These are phyloP conservation scores for Diachasmimorpha longicaudata DNA, from an alignment of 1,140 invertebrate genomes.

Conservation along the genomic window DNA sequence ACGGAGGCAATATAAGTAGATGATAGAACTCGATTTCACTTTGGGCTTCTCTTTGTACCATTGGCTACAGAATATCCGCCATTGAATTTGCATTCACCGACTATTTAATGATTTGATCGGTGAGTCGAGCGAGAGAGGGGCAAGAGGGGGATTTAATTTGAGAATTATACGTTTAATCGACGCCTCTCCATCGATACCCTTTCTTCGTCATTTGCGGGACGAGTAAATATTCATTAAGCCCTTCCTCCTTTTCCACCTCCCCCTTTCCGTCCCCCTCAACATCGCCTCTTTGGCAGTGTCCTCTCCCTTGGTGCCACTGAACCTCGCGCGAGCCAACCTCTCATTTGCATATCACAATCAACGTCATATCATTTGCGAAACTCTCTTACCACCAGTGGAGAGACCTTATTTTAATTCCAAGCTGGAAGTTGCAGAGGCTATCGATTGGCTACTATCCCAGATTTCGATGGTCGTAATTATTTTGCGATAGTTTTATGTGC, in stretches of 20 bases:
- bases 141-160: conserved; percentile 47
- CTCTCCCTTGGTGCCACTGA: conserved; percentile 24
- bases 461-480: not conserved
- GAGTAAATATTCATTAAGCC: conserved; percentile 59
- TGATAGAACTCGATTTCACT: conserved; percentile 6
- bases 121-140: not conserved
- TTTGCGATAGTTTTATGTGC: no score
- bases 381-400: not conserved
- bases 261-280: not conserved
- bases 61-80: not conserved
- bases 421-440: not conserved
- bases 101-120: conserved; percentile 54
- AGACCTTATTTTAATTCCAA: conserved; percentile 5
- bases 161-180: conserved; percentile 62
- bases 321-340: conserved; percentile 19
- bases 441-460: not conserved
- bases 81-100: conserved; percentile 47
- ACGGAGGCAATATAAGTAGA: not conserved
- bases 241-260: conserved; percentile 30
- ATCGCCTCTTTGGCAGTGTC: not conserved
- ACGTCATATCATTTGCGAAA: conserved; percentile 52
- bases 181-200: conserved; percentile 39
- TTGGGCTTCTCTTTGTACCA: not conserved
- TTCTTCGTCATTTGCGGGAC: conserved; percentile 29
- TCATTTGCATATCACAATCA: conserved; percentile 57